phyloP scores from a whole-genome alignment of 2,797 vertebrate species.

The Poeciliopsis infans region DNA sequence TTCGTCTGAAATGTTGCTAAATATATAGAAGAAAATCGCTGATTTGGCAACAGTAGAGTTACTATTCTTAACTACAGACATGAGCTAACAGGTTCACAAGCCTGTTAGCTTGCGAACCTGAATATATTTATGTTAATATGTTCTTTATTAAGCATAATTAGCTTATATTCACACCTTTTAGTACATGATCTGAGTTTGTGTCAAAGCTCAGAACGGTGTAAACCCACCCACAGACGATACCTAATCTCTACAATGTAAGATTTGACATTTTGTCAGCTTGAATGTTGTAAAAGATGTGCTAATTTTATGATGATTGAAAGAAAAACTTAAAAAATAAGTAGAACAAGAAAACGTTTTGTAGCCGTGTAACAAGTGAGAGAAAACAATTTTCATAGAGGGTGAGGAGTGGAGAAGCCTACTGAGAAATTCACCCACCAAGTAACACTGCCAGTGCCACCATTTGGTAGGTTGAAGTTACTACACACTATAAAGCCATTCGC shows the following conservation, averaged over 20 bases:
- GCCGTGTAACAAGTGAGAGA: not conserved
- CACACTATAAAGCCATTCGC: not conserved
- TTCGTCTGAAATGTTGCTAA: too few relatives aligned
- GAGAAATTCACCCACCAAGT: not conserved
- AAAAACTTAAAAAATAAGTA: not conserved
- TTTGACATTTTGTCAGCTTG: not conserved
- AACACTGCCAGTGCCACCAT: not conserved
- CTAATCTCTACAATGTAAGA: not conserved
- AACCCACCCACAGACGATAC: not conserved
- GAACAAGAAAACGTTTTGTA: not conserved
- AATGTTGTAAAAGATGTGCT: not conserved
- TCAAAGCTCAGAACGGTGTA: not conserved
- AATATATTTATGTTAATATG: not conserved
- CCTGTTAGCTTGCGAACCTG: not conserved
- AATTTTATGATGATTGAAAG: not conserved
- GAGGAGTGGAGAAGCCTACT: not conserved
- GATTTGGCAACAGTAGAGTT: too few relatives aligned
- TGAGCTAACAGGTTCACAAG: too few relatives aligned
- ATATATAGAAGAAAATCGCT: too few relatives aligned
- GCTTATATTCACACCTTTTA: not conserved
- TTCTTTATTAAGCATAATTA: not conserved
- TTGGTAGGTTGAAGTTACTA: not conserved
- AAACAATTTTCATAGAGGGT: not conserved
- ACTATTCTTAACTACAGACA: too few relatives aligned
- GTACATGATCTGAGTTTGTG: not conserved